Percentiles rank a stretch among this genome's conserved stretches.
phyloP scores from a whole-genome alignment of 53 echinoderm and acorn worm species.

The Arbacia lixula region DNA sequence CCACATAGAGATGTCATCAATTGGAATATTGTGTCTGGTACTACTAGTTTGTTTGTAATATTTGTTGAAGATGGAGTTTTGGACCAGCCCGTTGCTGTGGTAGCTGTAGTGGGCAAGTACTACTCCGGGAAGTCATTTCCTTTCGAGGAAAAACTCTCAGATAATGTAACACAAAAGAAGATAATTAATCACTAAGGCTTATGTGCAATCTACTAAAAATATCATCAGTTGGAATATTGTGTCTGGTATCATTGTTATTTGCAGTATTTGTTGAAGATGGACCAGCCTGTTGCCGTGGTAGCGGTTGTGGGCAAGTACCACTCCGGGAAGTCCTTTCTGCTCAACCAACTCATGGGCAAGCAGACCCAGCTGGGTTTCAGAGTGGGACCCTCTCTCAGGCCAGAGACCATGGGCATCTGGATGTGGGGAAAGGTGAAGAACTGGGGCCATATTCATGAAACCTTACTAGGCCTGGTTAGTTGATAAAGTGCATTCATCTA shows the following conservation, averaged over 20 bases:
- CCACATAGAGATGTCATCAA: no score
- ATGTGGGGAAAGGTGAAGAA: conserved; percentile 84
- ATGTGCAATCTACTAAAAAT: neutral
- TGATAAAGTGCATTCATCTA: no score
- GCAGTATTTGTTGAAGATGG: conserved; percentile 64
- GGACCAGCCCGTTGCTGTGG: conserved; percentile 67
- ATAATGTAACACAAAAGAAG: no score
- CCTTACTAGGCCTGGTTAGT: no score
- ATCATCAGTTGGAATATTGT: no score
- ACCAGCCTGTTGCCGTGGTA: conserved; percentile 75
- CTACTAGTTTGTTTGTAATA: no score
- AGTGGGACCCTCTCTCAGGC: conserved; percentile 72
- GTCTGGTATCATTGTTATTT: no score
- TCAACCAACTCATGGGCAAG: conserved; percentile 84
- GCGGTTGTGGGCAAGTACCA: conserved; percentile 85
- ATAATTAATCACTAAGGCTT: neutral
- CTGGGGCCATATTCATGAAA: no score
- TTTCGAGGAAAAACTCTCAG: no score
- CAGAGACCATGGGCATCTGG: conserved; percentile 85
- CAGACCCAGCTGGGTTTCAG: conserved; percentile 67
- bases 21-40: no score
- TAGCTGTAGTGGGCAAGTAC: conserved; percentile 71
- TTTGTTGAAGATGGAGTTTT: conserved; percentile 61
- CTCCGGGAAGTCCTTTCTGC: conserved; percentile 78
- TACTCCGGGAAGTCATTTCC: conserved; percentile 66